Evolutionary conservation across 2,113 vertebrate genomes (phyloP), one percentile per base, ranked within the genome.

Genomic region (Serilophus lunatus): DNA sequence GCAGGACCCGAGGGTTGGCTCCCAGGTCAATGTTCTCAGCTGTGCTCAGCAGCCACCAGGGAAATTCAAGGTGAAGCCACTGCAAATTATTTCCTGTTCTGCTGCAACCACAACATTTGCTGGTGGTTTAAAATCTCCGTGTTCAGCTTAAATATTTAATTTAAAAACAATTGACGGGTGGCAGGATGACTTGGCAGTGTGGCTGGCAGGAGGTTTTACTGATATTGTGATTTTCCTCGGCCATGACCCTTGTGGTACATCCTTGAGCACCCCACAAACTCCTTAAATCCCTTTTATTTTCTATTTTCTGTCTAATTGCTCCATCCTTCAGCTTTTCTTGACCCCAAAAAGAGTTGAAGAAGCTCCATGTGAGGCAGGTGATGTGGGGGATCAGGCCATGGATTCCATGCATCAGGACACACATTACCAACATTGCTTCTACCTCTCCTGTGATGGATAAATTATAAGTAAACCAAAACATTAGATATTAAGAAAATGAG

Each of bases 371-470:
- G 3, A 28, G 12, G 31, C 50, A 42, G 56, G 18, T 10, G n/a
- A 18, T 1, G 26, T 51, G 24, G 13, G 26, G 50, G 50, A 51
- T 15, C 25, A 51, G 50, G 50, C 13, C 25, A 51, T 51, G 25
- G 24, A 51, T 26, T 53, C 20, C 50, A 53, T n/a, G n/a, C n/a
- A 54, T 42, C 36, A 44, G 53, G 23, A 5, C 36, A 2, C 0
- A 10, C 15, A 3, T 25, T 35, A 16, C 6, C 45, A 15, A 1
- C 0, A 1, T 2, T 57, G 38, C 10, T 10, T 33, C 42, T 18
- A 11, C 35, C 20, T 49, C 47, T 33, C 38, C 44, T 59, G 3
- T 22, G 47, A 20, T 19, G 35, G 69, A 53, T 31, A 38, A 60
- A 66, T 23, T 29, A 2, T 7, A 56, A 70, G 68, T 20, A 24